phyloP scores from a whole-genome alignment of 1,140 invertebrate genomes.

The Cyclargus thomasi region DNA sequence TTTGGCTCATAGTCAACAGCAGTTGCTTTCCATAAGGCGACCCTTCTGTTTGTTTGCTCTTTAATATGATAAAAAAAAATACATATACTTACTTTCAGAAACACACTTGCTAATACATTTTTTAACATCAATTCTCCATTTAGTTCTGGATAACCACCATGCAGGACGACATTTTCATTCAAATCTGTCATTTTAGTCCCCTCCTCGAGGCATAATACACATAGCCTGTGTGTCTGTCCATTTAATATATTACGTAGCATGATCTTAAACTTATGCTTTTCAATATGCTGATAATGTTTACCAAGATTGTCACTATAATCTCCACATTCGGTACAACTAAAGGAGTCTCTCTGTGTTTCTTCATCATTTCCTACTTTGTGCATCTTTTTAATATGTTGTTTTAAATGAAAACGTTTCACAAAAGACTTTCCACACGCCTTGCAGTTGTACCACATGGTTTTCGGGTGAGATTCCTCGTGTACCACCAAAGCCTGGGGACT shows the following conservation, averaged over 20 bases:
- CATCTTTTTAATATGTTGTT: slow-evolving; percentile 40
- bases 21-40: too few relatives aligned
- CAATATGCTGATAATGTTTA: slow-evolving; percentile 54
- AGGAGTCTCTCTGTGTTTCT: slow-evolving; percentile 23
- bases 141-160: slow-evolving; percentile 50
- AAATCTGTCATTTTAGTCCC: slow-evolving; percentile 37
- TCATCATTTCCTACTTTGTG: slow-evolving; percentile 22
- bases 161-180: slow-evolving; percentile 44
- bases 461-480: slow-evolving; percentile 58
- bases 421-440: slow-evolving; percentile 58
- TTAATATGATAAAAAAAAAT: slow-evolving; percentile 10
- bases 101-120: slow-evolving; percentile 42
- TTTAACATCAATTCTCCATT: slow-evolving; percentile 45
- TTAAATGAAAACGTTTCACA: slow-evolving; percentile 42
- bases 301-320: slow-evolving; percentile 30
- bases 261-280: slow-evolving; percentile 62
- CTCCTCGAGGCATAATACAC: slow-evolving; percentile 50
- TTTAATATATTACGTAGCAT: slow-evolving; percentile 49
- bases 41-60: too few relatives aligned
- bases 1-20: too few relatives aligned
- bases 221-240: slow-evolving; percentile 44
- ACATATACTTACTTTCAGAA: slow-evolving; percentile 57
- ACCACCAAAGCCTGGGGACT: slow-evolving; percentile 45
- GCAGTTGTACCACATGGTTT: slow-evolving; percentile 59
- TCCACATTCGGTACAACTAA: slow-evolving; percentile 48